Conservation (phyloP, 2,888 invertebrate species). For the Agonopterix arenella region DNA sequence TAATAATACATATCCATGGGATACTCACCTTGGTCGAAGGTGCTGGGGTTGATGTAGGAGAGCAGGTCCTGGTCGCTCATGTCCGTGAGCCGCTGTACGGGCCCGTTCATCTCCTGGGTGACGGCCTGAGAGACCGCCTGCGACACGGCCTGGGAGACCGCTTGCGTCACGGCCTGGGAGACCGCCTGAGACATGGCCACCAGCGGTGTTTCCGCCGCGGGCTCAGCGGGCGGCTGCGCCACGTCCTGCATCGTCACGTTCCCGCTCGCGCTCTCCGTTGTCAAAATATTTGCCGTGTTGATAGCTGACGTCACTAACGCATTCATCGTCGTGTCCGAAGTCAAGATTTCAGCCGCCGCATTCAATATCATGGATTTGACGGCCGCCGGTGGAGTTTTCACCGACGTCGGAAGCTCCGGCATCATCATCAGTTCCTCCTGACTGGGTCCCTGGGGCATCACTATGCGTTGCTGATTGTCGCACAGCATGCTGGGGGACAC, state of each 20-base stretch:
- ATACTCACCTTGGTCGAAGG: constrained; percentile 88
- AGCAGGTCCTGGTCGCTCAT: constrained; percentile 93
- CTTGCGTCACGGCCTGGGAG: constrained; percentile 66
- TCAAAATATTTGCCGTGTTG: constrained; percentile 67
- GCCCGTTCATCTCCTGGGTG: constrained; percentile 74
- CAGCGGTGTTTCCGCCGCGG: constrained; percentile 52
- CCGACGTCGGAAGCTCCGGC: constrained; percentile 51
- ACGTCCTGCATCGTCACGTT: constrained; percentile 29
- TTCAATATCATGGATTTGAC: constrained; percentile 86
- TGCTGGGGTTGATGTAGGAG: constrained; percentile 92
- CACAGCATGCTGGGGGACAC: constrained; percentile 78
- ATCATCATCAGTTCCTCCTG: constrained; percentile 60
- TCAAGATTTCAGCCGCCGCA: constrained; percentile 83
- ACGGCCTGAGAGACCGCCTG: constrained; percentile 70
- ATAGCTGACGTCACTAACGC: constrained; percentile 73
- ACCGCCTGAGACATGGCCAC: constrained; percentile 72
- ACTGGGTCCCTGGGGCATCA: constrained; percentile 28
- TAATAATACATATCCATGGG: constrained; percentile 39
- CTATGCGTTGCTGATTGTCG: constrained; percentile 35
- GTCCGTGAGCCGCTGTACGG: constrained; percentile 84
- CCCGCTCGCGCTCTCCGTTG: constrained; percentile 44
- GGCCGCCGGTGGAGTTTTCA: constrained; percentile 77
- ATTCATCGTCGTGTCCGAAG: constrained; percentile 78
- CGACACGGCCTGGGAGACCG: constrained; percentile 66
- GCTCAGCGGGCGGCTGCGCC: constrained; percentile 45